phyloP scores from a whole-genome alignment of 2,888 invertebrate species.

The Harpalus rubripes region DNA sequence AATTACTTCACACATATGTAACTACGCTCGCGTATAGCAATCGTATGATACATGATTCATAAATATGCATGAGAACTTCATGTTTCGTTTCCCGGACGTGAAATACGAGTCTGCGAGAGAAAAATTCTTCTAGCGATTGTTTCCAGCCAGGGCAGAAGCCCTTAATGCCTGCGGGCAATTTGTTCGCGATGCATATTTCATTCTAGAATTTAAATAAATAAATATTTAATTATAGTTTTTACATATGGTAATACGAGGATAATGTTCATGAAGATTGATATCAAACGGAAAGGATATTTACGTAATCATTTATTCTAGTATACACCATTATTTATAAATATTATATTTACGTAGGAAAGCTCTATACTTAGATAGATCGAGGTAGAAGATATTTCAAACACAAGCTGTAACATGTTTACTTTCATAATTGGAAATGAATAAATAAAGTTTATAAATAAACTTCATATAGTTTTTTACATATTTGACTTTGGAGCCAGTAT shows the following conservation, averaged over 20 bases:
- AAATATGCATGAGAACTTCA: constrained; percentile 41
- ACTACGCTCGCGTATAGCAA: background rate
- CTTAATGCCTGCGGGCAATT: constrained; percentile 21
- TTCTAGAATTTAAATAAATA: constrained; percentile 21
- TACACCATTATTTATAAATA: no score
- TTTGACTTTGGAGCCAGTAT: no score
- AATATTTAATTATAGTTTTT: constrained; percentile 29
- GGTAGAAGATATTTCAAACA: no score
- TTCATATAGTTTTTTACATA: no score
- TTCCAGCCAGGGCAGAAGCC: background rate
- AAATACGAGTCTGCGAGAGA: constrained; percentile 1
- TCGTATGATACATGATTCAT: constrained; percentile 7
- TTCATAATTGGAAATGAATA: no score
- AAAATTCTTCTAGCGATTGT: constrained; percentile 24
- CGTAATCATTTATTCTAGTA: background rate
- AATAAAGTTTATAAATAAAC: no score
- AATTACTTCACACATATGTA: constrained; percentile 10
- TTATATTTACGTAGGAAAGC: no score
- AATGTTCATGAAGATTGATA: background rate
- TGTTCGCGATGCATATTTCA: constrained; percentile 17
- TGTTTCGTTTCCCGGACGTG: background rate
- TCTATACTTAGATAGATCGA: no score
- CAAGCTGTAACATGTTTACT: no score
- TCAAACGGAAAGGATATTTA: background rate
- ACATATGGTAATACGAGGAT: background rate